Percentiles rank a stretch among this genome's conserved stretches.
These are phyloP conservation scores for Ramphastos sulfuratus DNA, from an alignment of 2,113 vertebrate species.

Conservation along the genomic window DNA sequence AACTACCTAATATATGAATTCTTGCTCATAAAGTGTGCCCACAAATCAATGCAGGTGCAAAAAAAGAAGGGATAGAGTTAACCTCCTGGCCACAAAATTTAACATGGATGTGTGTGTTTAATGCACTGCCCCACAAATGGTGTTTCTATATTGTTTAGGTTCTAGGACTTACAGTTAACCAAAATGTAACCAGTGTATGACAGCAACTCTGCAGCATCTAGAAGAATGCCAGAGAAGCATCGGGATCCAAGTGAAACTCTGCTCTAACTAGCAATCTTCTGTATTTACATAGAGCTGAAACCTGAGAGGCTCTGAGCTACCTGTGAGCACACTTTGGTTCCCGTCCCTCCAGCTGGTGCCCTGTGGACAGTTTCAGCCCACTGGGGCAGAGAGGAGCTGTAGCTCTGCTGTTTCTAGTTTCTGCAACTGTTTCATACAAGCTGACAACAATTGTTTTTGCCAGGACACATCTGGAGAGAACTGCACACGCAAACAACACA, in stretches of 20 bases:
- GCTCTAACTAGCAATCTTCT: background rate
- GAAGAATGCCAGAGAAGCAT: background rate
- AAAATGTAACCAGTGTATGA: background rate
- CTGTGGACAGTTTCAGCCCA: background rate
- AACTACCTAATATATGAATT: background rate
- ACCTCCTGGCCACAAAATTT: background rate
- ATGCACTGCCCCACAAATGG: background rate
- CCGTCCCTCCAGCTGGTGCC: background rate
- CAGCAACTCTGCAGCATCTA: background rate
- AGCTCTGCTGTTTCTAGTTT: slow-evolving; percentile 30
- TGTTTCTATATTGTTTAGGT: background rate
- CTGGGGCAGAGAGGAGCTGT: background rate
- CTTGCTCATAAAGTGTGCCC: background rate
- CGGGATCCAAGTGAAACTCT: background rate
- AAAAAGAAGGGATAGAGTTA: background rate
- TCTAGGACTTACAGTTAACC: background rate
- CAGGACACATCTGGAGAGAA: slow-evolving; percentile 54
- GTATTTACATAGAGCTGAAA: background rate
- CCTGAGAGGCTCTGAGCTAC: background rate
- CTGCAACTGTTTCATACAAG: slow-evolving; percentile 34
- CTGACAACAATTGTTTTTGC: slow-evolving; percentile 65
- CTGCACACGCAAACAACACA: slow-evolving; percentile 64
- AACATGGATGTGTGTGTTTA: background rate
- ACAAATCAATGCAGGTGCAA: slow-evolving; percentile 18
- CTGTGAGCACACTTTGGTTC: background rate